Evolutionary conservation across 2,797 vertebrate species (phyloP), one percentile per base, ranked within the genome.

Genomic region (Sarcophilus harrisii): DNA sequence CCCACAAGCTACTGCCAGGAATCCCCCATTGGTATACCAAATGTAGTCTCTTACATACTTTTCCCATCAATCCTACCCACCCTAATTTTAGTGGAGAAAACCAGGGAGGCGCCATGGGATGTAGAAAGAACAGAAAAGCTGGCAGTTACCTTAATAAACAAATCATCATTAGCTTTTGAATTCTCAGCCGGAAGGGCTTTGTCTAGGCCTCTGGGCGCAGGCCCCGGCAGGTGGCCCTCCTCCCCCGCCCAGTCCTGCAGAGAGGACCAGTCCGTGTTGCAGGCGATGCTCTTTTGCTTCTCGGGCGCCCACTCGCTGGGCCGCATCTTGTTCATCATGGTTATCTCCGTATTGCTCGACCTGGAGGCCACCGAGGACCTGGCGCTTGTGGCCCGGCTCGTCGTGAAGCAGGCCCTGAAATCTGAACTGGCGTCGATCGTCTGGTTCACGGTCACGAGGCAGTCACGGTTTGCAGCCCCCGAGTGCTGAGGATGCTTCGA

Each of bases 331-430:
- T 49, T 98, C 98, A 98, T 97, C 98, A 98, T 96, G 0, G 96
- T 98, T 30, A 98, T 93, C 21, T 98, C 97, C 0, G 98, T 98
- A 92, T 98, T 99, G 93, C 97, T 59, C 59, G 98, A 97, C 30
- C 94, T 96, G 59, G 98, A 98, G 0, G 57, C 92, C 1, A 98
- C 52, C 12, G 92, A 55, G 28, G 91, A n/a, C n/a, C 81, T 95
- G 32, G 97, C 30, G 18, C 90, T 97, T n/a, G 96, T 98, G 5
- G 97, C 97, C 13, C 97, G 97, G 96, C 98, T 98, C 4, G 57
- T 30, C 28, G 98, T 98, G 94, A 98, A 98, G 93, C 94, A 98
- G 92, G 97, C 97, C 94, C 98, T 97, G 58, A 98, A 97, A 30
- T 98, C 98, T 13, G 96, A 93, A 52, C 97, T 92, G 0, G 29